A percentile compares a stretch with the other conserved stretches of the same genome.
Conservation (phyloP, 92 coral and sea anemone genomes). For the Isaurus tuberculatus region DNA sequence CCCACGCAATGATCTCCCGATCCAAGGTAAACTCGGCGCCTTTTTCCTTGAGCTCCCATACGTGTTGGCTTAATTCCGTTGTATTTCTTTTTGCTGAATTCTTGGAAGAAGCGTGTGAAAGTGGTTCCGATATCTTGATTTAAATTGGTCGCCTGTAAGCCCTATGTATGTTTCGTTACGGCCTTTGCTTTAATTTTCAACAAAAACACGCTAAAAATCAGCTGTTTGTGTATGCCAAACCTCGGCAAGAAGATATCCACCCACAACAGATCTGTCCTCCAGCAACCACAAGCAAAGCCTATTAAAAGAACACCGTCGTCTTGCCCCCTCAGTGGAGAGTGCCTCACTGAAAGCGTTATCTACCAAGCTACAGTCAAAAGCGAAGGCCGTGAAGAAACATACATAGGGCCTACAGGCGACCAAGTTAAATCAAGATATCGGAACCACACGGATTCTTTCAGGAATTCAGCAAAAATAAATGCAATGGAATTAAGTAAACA, state of each 20-base stretch:
- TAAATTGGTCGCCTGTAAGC: too few species aligned
- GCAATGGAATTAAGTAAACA: too few species aligned
- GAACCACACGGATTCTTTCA: neutral
- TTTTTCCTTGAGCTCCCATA: too few species aligned
- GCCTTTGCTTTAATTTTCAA: too few species aligned
- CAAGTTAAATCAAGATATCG: neutral
- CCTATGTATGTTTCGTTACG: too few species aligned
- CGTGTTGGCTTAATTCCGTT: too few species aligned
- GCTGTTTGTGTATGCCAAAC: slow-evolving; percentile 12
- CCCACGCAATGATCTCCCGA: too few species aligned
- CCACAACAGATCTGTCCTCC: slow-evolving; percentile 16
- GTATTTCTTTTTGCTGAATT: too few species aligned
- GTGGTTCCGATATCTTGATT: too few species aligned
- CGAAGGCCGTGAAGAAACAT: neutral
- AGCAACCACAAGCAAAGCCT: neutral
- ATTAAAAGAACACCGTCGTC: neutral
- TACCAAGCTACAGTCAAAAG: slow-evolving; percentile 2
- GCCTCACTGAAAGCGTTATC: neutral
- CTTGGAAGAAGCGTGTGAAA: too few species aligned
- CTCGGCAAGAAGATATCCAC: neutral
- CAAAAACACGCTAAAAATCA: too few species aligned
- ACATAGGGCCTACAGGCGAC: neutral
- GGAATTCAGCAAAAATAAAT: neutral
- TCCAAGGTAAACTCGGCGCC: too few species aligned
- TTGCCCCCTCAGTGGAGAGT: slow-evolving; percentile 11